Base-by-base conservation (phyloP, 2,113 vertebrate genomes). In the Phocoena sinus region DNA sequence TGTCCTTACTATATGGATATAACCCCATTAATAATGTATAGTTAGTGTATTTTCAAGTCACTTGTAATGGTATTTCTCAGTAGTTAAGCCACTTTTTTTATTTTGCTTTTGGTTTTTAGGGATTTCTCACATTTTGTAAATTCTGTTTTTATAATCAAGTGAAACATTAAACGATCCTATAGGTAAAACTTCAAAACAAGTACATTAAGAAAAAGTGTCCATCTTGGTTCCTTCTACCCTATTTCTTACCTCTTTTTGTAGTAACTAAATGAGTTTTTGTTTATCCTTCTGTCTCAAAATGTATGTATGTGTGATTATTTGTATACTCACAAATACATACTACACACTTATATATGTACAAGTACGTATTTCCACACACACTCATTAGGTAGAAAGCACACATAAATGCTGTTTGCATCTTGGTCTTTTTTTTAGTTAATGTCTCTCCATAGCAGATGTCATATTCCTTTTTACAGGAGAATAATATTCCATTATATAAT, bases 31-130 rank as follows among this genome's bases (percentile, higher is more conserved):
- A 28, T 26, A 58, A 56, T 85, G 23, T 84, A 50, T 26, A 87
- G 20, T 94, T 86, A 90, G 10, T 93, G 8, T 86, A 26, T 95
- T 94, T 92, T 94, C 20, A 68, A 31, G 36, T 95, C 68, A 83
- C n/a, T 77, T 91, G 60, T 50, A 71, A 71, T 60, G 68, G 33
- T 85, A 81, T 65, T n/a, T 89, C 7, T 26, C 47, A 80, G 4
- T 63, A 81, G 63, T 84, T 89, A 89, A 53, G 53, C 13, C 44
- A 92, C 17, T 50, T 58, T 23, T 85, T 73, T 79, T 6, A 53
- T 56, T 83, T 63, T 83, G 71, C 79, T 89, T 95, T 80, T 89
- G n/a, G 2, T 89, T 81, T 94, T 84, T 68, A 56, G 20, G 12
- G 1, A 81, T 74, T 60, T 68, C 50, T 80, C 44, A 77, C 0